Evolutionary conservation across 2,888 invertebrate species (phyloP).

Genomic region (Cheilosia grossa): DNA sequence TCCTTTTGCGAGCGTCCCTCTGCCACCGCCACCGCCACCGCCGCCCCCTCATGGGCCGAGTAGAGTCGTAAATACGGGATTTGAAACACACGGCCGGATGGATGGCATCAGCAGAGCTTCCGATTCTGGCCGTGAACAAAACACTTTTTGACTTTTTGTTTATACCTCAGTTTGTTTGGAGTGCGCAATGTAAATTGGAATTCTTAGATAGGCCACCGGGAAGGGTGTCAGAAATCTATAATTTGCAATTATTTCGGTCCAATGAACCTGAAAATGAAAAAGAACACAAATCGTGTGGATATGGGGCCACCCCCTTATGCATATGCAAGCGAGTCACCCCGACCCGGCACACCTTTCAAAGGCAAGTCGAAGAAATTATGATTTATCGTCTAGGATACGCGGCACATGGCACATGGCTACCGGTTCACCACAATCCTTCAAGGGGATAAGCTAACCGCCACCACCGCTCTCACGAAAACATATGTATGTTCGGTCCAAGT

Average conservation of each 20-base stretch:
- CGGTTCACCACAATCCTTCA: constrained; percentile 42
- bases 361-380: constrained; percentile 57
- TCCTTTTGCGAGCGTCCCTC: neutral
- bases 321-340: constrained; percentile 38
- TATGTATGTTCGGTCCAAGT: constrained; percentile 54
- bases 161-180: constrained; percentile 23
- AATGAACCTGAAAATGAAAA: constrained; percentile 77
- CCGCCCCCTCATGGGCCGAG: no score
- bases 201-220: neutral
- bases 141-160: constrained; percentile 20
- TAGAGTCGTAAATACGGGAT: constrained; percentile 17
- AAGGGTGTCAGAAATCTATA: constrained; percentile 50
- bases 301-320: constrained; percentile 27
- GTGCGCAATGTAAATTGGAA: neutral
- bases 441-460: constrained; percentile 42
- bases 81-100: constrained; percentile 18
- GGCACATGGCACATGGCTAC: constrained; percentile 29
- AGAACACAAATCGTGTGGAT: constrained; percentile 36
- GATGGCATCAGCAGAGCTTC: constrained; percentile 4
- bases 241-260: constrained; percentile 78
- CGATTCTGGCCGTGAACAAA: neutral
- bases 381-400: constrained; percentile 62
- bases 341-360: constrained; percentile 8
- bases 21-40: no score
- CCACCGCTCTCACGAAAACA: constrained; percentile 11